Conservation (phyloP, 2,797 vertebrate species). For the Pampus argenteus region DNA sequence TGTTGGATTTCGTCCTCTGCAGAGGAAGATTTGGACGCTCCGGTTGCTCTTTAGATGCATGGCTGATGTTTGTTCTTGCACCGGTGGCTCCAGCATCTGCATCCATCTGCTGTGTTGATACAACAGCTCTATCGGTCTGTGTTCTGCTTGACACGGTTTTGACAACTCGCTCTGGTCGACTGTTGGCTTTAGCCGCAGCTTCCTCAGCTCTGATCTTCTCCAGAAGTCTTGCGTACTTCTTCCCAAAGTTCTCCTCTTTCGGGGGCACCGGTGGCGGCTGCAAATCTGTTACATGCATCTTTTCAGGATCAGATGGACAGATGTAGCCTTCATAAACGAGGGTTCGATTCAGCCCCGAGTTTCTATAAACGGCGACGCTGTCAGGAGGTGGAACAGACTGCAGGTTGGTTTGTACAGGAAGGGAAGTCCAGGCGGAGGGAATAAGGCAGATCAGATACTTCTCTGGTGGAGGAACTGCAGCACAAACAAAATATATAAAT, state of each 20-base stretch:
- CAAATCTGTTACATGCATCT: rapidly evolving
- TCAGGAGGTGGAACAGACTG: rapidly evolving
- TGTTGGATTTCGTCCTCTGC: background rate
- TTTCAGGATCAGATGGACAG: background rate
- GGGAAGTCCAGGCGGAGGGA: background rate
- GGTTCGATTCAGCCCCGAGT: rapidly evolving
- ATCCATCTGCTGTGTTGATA: background rate
- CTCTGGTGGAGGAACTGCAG: background rate
- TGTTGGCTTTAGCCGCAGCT: background rate
- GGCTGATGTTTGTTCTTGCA: background rate
- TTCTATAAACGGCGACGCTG: slow-evolving; percentile 16
- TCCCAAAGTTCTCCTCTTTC: rapidly evolving
- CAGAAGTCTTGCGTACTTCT: background rate
- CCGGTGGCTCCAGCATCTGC: background rate
- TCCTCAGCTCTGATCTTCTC: slow-evolving; percentile 4
- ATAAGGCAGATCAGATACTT: slow-evolving; percentile 22
- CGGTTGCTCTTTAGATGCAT: background rate
- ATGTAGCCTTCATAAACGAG: slow-evolving; percentile 22
- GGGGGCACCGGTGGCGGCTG: no score
- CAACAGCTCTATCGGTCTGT: background rate
- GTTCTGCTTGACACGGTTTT: background rate
- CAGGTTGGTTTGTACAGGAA: background rate
- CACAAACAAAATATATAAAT: slow-evolving; percentile 1
- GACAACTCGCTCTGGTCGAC: background rate
- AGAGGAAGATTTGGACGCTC: background rate